Evolutionary conservation across 1,140 invertebrate species (phyloP), one percentile per base, ranked within the genome.

Genomic region (Drosophila leontia): DNA sequence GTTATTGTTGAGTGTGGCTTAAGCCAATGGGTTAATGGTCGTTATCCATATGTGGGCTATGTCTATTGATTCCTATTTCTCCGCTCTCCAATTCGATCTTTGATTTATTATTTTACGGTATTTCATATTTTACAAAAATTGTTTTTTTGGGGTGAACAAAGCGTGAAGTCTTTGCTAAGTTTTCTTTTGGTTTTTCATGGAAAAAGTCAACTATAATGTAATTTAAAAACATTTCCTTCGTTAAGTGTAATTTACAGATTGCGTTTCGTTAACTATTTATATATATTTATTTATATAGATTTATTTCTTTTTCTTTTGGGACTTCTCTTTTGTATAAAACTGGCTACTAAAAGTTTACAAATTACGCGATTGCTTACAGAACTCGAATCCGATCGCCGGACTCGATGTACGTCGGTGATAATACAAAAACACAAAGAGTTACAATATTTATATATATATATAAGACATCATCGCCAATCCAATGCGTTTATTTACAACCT

Each of bases 371-470:
- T 86, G 79, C 83, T 80, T 83, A 64, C 76, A 67, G 76, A 80
- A 75, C 65, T 75, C 51, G 51, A 63, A 62, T 55, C 47, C 29
- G 19, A 50, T 44, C 32, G 42, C 56, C 23, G 41, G 41, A 61
- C 50, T 50, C 35, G 5, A 39, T 45, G 61, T 32, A 41, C 53
- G 17, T 17, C 35, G 12, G 15, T 68, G 53, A 44, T 65, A 50
- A 45, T 69, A 60, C 55, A 60, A 80, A 83, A 84, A 85, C 74
- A 86, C 76, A 76, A 82, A 65, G 29, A 77, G 37, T 87, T 77
- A 87, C 83, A 87, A 87, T 87, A 87, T 79, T 88, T 82, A 87
- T 87, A 86, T 82, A 85, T 82, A 85, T 82, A 87, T 87, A 86
- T 82, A 87, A 70, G 65, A 75, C 41, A 69, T 51, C 26, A 7